phyloP scores from a whole-genome alignment of 2,888 invertebrate species.

The Mythimna albipuncta region DNA sequence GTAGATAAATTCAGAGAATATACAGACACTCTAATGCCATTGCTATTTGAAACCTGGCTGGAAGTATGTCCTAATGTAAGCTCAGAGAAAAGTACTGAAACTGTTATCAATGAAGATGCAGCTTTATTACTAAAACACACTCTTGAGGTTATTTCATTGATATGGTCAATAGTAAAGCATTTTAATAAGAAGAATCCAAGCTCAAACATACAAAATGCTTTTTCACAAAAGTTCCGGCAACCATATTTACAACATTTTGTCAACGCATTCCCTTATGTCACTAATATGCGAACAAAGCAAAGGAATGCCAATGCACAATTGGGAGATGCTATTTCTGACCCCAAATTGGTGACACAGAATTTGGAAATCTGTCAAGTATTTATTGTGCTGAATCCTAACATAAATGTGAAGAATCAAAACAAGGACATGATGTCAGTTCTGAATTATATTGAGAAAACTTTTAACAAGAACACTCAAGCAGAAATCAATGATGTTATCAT shows the following conservation, averaged over 20 bases:
- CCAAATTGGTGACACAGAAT: conserved; percentile 80
- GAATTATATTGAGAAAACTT: conserved; percentile 88
- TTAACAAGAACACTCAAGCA: conserved; percentile 75
- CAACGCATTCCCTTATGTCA: conserved; percentile 90
- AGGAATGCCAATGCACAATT: conserved; percentile 67
- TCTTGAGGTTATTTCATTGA: conserved; percentile 91
- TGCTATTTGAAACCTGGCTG: conserved; percentile 96
- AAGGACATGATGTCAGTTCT: conserved; percentile 82
- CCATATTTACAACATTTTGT: conserved; percentile 91
- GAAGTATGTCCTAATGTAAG: conserved; percentile 92
- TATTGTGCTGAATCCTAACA: conserved; percentile 84
- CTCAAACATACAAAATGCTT: conserved; percentile 85
- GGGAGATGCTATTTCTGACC: conserved; percentile 81
- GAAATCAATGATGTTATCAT: conserved; percentile 74
- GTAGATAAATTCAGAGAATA: conserved; percentile 91
- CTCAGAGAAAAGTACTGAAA: conserved; percentile 82
- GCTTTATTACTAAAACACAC: conserved; percentile 91
- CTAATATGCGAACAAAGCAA: conserved; percentile 81
- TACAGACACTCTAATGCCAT: conserved; percentile 93
- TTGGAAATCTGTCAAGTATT: conserved; percentile 85
- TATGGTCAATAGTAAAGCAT: conserved; percentile 88
- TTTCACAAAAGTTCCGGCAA: conserved; percentile 88
- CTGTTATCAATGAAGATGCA: conserved; percentile 91
- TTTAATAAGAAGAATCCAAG: conserved; percentile 78
- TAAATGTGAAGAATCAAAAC: conserved; percentile 80